These are phyloP conservation scores for Dipus sagitta DNA, from an alignment of 2,797 vertebrate species.

Conservation along the genomic window DNA sequence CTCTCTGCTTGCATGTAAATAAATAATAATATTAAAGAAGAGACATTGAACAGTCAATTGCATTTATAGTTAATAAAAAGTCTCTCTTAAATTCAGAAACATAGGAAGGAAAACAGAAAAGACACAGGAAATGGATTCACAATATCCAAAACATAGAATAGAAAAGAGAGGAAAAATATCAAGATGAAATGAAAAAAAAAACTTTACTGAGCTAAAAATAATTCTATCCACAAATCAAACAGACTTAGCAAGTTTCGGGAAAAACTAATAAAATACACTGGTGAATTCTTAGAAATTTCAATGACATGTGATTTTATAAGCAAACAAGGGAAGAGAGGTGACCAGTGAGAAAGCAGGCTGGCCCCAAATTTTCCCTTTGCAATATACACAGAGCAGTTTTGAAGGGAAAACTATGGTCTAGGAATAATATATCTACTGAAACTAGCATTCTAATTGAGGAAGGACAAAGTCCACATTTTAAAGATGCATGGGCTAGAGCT, in stretches of 20 bases:
- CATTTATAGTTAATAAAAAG: not conserved
- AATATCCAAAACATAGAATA: not conserved
- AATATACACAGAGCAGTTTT: not conserved
- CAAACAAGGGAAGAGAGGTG: not conserved
- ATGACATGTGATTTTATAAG: not conserved
- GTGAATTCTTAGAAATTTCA: not conserved
- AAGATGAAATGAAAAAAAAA: not conserved
- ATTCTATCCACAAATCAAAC: not conserved
- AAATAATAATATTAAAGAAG: not conserved
- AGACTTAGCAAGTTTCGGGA: not conserved
- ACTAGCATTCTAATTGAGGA: not conserved
- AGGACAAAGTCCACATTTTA: not conserved
- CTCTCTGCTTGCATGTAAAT: too few species aligned
- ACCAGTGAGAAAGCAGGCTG: not conserved
- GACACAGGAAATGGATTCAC: not conserved
- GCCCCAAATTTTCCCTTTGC: not conserved
- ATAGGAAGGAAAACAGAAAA: not conserved
- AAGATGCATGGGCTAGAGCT: not conserved
- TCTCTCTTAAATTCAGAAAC: not conserved
- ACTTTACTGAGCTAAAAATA: not conserved
- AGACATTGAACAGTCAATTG: not conserved
- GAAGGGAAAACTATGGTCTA: not conserved
- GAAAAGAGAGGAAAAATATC: not conserved
- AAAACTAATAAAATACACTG: not conserved
- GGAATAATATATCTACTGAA: not conserved